Evolutionary conservation across 2,888 invertebrate species (phyloP).

Genomic region (Drosophila multiciliata): DNA sequence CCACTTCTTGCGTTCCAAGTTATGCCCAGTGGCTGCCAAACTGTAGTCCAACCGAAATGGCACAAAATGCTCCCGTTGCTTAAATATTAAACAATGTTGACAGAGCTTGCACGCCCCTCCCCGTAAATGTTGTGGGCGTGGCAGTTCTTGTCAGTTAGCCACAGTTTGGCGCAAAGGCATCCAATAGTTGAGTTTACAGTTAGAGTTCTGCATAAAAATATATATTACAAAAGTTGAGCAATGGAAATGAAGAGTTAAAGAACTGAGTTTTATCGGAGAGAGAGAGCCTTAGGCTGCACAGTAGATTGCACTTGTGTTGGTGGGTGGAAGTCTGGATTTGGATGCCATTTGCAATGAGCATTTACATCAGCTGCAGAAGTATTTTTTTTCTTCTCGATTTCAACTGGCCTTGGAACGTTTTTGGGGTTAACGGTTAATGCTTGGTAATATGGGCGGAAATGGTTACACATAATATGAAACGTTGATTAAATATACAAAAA

Average conservation of each 20-base stretch:
- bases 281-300: constrained; percentile 8
- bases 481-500: constrained; percentile 43
- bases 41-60: constrained; percentile 62
- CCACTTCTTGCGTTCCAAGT: constrained; percentile 1
- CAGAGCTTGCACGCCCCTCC: constrained; percentile 46
- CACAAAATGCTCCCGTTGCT: constrained; percentile 63
- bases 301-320: constrained; percentile 2
- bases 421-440: constrained; percentile 3
- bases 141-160: constrained; percentile 41
- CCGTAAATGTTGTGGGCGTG: constrained; percentile 34
- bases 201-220: constrained; percentile 69
- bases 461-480: constrained; percentile 44
- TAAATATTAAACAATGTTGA: constrained; percentile 71
- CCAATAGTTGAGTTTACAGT: constrained; percentile 14
- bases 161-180: constrained; percentile 47
- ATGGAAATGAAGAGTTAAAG: constrained; percentile 34
- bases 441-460: constrained; percentile 7
- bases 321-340: constrained; percentile 19
- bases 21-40: constrained; percentile 42
- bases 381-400: not conserved
- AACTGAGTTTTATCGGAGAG: constrained; percentile 1
- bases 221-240: constrained; percentile 81
- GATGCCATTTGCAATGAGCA: constrained; percentile 33
- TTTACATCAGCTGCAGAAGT: constrained; percentile 10
- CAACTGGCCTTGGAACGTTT: constrained; percentile 4